Evolutionary conservation across 2,113 vertebrate species (phyloP), one percentile per base, ranked within the genome.

Genomic region (Planiliza haematocheilus): DNA sequence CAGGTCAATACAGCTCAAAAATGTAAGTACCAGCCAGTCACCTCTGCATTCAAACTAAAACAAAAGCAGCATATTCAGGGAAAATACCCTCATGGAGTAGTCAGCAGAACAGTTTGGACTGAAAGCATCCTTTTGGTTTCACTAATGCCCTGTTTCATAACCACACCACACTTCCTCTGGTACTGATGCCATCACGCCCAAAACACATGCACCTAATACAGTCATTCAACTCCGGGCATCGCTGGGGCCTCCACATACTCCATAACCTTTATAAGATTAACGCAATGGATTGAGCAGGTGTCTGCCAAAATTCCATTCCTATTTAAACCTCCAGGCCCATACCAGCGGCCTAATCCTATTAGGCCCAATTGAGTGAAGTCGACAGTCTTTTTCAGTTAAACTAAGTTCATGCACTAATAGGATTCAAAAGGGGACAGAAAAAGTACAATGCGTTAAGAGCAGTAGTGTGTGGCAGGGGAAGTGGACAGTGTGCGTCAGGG

Each of bases 301-400:
- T 95, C 94, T 96, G 93, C 93, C 92, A 96, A 95, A 93, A 94
- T 84, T 93, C 92, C 94, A 93, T 90, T 70, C 82, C 91, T 92
- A 86, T 95, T 96, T 95, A 95, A 97, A 95, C 91, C 91, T 94
- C 90, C 88, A 92, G 57, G 94, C 94, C 90, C 93, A 95, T 95
- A 94, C 94, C 92, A 94, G 91, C 93, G 83, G 90, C 92, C 77
- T 97, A 97, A 97, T 98, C 96, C 96, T 96, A 94, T 98, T 96
- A 97, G 91, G 90, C 85, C 90, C 95, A 97, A 97, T 96, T 95
- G 95, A 97, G 94, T 94, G 93, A 94, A 95, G 92, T 94, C 88
- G 93, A 90, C 89, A 95, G 93, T 94, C 93, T 95, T 96, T 95
- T 94, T 95, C 93, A 95, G 94, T 95, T 94, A 95, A 95, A 94